Percentiles rank a stretch among this genome's conserved stretches.
phyloP scores from a whole-genome alignment of 2,113 vertebrate species.

The Rhinopomastus cyanomelas region DNA sequence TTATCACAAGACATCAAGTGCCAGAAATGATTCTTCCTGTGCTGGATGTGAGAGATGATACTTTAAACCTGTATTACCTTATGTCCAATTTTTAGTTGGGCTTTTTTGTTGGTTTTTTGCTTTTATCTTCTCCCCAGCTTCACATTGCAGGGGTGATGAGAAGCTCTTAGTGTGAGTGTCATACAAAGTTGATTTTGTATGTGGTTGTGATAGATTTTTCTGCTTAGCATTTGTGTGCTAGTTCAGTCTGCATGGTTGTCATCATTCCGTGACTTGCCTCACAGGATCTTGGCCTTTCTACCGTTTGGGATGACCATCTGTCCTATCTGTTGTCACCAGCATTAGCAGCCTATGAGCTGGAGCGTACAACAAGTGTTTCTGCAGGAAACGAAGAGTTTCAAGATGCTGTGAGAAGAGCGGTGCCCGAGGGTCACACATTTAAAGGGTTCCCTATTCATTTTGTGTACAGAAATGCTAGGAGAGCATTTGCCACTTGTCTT shows the following conservation, averaged over 20 bases:
- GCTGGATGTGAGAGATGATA: background rate
- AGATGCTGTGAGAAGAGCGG: conserved; percentile 89
- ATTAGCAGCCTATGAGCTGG: conserved; percentile 91
- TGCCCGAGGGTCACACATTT: conserved; percentile 96
- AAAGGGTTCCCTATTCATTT: conserved; percentile 98
- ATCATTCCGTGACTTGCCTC: background rate
- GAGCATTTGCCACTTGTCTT: conserved; percentile 90
- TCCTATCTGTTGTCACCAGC: conserved; percentile 94
- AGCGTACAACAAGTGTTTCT: conserved; percentile 87
- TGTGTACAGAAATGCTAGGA: conserved; percentile 89
- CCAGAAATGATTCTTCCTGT: background rate
- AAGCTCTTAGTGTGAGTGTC: background rate
- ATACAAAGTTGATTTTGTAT: background rate
- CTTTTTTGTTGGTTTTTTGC: background rate
- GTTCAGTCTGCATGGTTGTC: background rate
- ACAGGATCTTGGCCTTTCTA: conserved; percentile 88
- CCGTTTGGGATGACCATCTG: conserved; percentile 94
- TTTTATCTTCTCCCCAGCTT: background rate
- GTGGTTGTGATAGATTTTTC: background rate
- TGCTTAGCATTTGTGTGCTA: background rate
- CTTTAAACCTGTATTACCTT: background rate
- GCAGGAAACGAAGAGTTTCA: conserved; percentile 97
- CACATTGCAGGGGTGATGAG: background rate
- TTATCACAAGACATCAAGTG: background rate
- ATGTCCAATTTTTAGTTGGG: background rate